Evolutionary conservation across 2,797 vertebrate genomes (phyloP), one percentile per base, ranked within the genome.

Genomic region (Diceros bicornis): DNA sequence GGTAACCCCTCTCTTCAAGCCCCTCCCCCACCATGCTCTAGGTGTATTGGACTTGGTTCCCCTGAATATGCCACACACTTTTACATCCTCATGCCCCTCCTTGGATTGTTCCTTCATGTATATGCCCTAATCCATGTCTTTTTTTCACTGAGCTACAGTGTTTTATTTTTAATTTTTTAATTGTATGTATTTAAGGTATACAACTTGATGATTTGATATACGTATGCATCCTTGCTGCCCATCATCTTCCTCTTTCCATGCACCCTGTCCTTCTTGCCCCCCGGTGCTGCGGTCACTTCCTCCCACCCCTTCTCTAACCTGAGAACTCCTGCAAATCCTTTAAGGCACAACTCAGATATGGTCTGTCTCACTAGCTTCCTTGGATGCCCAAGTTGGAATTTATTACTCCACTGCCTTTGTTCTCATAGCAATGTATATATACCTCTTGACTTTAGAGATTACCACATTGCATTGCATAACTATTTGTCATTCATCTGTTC

Each of bases 361-460:
- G 59, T 69, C n/a, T 47, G 88, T 81, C 59, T 84, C 64, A 34
- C 27, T 7, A 9, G 57, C 88, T 92, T 83, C 64, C 77, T 94
- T 57, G 81, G 77, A 74, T 66, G 21, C 57, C 23, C 41, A 81
- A 82, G 34, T 23, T 91, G 62, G 52, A 82, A 89, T 81, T 44
- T 55, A 79, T 34, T 47, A 64, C 57, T 47, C 14, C 62, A 68
- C 69, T 27, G 4, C 32, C 41, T 75, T 52, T 82, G 69, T 64
- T 72, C 75, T 77, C 66, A 44, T 4, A 74, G 62, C 37, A 90
- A 7, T 12, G 6, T 37, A 41, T 62, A 47, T 72, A 75, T n/a
- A 23, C 5, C 32, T 27, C 41, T 62, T 87, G 85, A 55, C 78
- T 95, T 89, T 61, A 92, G 84, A 89, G 68, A 44, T 87, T 32